A percentile compares a stretch with the other conserved stretches of the same genome.
phyloP scores from a whole-genome alignment of 2,888 invertebrate species.

The Temnothorax rugatulus region DNA sequence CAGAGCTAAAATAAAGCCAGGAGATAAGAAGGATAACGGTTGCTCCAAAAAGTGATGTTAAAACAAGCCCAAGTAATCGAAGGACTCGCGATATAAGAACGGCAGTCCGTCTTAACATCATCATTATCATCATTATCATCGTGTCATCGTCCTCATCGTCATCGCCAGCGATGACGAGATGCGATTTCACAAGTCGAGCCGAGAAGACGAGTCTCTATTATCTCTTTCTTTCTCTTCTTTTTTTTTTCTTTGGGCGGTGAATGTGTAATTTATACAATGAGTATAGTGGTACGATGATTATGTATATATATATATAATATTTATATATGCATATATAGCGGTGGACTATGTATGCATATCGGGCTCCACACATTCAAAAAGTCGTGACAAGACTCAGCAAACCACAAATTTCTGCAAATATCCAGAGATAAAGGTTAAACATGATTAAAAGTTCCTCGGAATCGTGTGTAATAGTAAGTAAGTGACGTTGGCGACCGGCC shows the following conservation, averaged over 20 bases:
- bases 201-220: constrained; percentile 57
- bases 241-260: constrained; percentile 80
- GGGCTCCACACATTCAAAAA: constrained; percentile 85
- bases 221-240: constrained; percentile 28
- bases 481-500: constrained; percentile 54
- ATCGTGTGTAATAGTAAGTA: constrained; percentile 78
- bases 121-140: constrained; percentile 28
- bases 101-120: constrained; percentile 49
- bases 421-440: constrained; percentile 84
- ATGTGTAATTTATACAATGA: constrained; percentile 86
- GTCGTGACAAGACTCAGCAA: constrained; percentile 86
- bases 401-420: constrained; percentile 86
- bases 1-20: constrained; percentile 82
- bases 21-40: constrained; percentile 76
- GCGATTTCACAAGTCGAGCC: constrained; percentile 40
- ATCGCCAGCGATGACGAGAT: constrained; percentile 38
- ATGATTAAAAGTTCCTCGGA: constrained; percentile 83
- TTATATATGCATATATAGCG: constrained; percentile 73
- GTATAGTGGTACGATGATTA: constrained; percentile 83
- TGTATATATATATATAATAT: constrained; percentile 74
- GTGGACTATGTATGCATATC: constrained; percentile 75
- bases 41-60: constrained; percentile 78
- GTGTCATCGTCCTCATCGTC: constrained; percentile 36
- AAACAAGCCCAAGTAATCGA: constrained; percentile 81
- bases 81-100: constrained; percentile 61